Evolutionary conservation across 2,797 vertebrate species (phyloP), one percentile per base, ranked within the genome.

Genomic region (Tamandua tetradactyla): DNA sequence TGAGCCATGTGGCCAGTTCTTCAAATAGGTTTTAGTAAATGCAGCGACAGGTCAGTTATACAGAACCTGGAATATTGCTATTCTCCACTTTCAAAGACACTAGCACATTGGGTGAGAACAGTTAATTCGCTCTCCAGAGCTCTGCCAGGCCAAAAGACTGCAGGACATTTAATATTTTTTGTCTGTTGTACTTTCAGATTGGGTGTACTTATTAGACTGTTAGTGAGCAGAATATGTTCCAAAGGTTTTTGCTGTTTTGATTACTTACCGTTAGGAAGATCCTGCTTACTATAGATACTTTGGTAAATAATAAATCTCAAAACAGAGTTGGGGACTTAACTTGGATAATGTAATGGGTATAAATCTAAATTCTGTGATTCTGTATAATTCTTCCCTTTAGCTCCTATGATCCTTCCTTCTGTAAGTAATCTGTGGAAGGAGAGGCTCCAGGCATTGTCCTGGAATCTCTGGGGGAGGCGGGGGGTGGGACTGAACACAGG

Each of bases 121-220:
- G n/a, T 59, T 91, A 35, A 69, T 94, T 68, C 94, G 66, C 44
- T 91, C 91, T 94, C 37, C 12, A 66, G 87, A 89, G 66, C 55
- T 83, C 47, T 83, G 79, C 88, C 57, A 80, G 42, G 25, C 59
- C 87, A 62, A 59, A 69, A 92, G 75, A 62, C 47, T 4, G 20
- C 30, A n/a, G 57, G 61, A 71, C 6, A n/a, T 72, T 22, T 83
- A 27, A 44, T 9, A 35, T 20, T 3, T 57, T 81, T 68, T 27
- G 62, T 72, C 52, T 37, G 61, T 72, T 93, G 64, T 78, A 47
- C 85, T 94, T 81, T 52, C 47, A 85, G 76, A 83, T 30, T 80
- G 52, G 35, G 44, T 10, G 23, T 75, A 25, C 66, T 91, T 71
- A 72, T 32, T 79, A 64, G 37, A 23, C 64, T 14, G 71, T 47